Conservation (phyloP, 2,113 vertebrate genomes). For the Henicopernis longicauda region DNA sequence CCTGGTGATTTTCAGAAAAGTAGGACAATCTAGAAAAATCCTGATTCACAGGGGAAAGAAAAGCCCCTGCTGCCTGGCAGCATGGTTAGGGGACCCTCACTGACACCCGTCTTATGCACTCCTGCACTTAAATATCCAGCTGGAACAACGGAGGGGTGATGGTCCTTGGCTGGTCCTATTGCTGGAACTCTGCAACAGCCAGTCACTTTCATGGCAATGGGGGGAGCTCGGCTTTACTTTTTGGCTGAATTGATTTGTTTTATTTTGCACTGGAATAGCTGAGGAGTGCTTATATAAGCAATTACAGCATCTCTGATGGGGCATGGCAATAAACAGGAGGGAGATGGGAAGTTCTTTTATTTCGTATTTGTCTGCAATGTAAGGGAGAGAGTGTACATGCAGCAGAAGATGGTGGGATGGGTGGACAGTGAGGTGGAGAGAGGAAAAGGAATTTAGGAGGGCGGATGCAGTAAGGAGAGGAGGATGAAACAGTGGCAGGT, state of each 20-base stretch:
- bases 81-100: neutral
- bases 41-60: neutral
- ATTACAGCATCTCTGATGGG: neutral
- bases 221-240: neutral
- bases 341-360: neutral
- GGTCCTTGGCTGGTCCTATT: neutral
- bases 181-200: neutral
- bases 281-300: neutral
- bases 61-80: neutral
- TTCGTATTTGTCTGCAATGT: neutral
- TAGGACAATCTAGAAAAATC: neutral
- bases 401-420: neutral
- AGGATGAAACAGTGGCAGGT: neutral
- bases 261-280: neutral
- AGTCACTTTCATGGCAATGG: neutral
- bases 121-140: neutral
- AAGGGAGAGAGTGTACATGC: neutral
- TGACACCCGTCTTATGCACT: fast-evolving
- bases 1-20: neutral
- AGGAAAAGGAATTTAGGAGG: neutral
- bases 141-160: neutral
- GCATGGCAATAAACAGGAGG: neutral
- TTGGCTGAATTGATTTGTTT: neutral
- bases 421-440: neutral
- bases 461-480: neutral